Conservation (phyloP, 2,797 vertebrate species). For the Sebastes aleutianus region DNA sequence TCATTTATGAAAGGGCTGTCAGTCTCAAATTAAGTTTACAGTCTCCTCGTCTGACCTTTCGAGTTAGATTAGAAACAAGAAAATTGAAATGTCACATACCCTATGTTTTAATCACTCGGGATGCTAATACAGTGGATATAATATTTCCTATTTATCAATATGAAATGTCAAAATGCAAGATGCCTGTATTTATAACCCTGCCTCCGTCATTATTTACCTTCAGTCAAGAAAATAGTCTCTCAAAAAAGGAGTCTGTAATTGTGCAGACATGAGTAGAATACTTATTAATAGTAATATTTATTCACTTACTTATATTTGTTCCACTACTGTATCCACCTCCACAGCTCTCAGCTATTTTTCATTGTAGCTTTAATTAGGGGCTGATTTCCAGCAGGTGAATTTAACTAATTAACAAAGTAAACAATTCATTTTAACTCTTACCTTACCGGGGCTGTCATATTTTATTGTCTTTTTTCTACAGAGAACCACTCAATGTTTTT, state of each 20-base stretch:
- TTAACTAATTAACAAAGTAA: not conserved
- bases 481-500: not conserved
- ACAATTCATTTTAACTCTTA: not conserved
- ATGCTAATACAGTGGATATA: slow-evolving; percentile 30
- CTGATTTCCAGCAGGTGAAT: not conserved
- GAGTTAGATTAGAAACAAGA: slow-evolving; percentile 17
- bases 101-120: slow-evolving; percentile 44
- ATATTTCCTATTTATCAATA: slow-evolving; percentile 43
- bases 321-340: not conserved
- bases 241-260: not conserved
- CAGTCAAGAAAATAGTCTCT: slow-evolving; percentile 4
- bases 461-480: not conserved
- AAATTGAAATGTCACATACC: slow-evolving; percentile 54
- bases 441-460: not conserved
- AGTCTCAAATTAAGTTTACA: slow-evolving; percentile 42
- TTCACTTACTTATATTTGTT: not conserved
- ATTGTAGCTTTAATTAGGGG: not conserved
- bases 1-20: slow-evolving; percentile 33
- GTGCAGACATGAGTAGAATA: not conserved
- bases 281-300: not conserved
- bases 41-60: slow-evolving; percentile 58
- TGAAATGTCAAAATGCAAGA: slow-evolving; percentile 56
- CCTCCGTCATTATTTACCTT: slow-evolving; percentile 2
- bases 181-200: slow-evolving; percentile 11
- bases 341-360: not conserved